A percentile compares a stretch with the other conserved stretches of the same genome.
These are phyloP conservation scores for Aphodius granarius DNA, from an alignment of 2,888 invertebrate species.

Conservation along the genomic window DNA sequence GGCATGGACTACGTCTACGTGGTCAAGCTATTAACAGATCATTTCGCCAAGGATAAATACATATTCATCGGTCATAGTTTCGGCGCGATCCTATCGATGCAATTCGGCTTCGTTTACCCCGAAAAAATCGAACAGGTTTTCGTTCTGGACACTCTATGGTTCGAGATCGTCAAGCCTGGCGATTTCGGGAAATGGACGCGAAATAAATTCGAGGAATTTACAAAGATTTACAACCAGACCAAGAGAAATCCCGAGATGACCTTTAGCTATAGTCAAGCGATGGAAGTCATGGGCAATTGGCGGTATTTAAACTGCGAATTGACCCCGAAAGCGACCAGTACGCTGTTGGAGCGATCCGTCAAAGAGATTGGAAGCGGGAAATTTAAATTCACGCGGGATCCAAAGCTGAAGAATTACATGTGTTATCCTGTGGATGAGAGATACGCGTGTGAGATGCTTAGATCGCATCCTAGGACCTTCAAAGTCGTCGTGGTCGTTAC, in stretches of 20 bases:
- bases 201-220: constrained; percentile 48
- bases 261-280: constrained; percentile 17
- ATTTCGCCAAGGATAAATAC: constrained; percentile 26
- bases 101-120: constrained; percentile 44
- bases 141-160: constrained; percentile 46
- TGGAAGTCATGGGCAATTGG: constrained; percentile 18
- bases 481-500: constrained; percentile 22
- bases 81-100: constrained; percentile 52
- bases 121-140: constrained; percentile 47
- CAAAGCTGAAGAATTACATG: constrained; percentile 35
- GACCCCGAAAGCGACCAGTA: constrained; percentile 42
- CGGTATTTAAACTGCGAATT: constrained; percentile 17
- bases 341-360: constrained; percentile 43
- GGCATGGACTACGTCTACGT: constrained; percentile 26
- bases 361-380: constrained; percentile 38
- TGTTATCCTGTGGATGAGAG: constrained; percentile 23
- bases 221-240: constrained; percentile 36
- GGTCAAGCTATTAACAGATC: constrained; percentile 22
- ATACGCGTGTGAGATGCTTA: constrained; percentile 19
- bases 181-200: constrained; percentile 40
- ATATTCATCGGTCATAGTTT: constrained; percentile 48
- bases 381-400: constrained; percentile 49
- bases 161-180: constrained; percentile 28
- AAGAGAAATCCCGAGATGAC: background rate
- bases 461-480: constrained; percentile 17